A percentile compares a stretch with the other conserved stretches of the same genome.
These are phyloP conservation scores for Zapus hudsonius DNA, from an alignment of 2,113 vertebrate genomes.

Conservation along the genomic window DNA sequence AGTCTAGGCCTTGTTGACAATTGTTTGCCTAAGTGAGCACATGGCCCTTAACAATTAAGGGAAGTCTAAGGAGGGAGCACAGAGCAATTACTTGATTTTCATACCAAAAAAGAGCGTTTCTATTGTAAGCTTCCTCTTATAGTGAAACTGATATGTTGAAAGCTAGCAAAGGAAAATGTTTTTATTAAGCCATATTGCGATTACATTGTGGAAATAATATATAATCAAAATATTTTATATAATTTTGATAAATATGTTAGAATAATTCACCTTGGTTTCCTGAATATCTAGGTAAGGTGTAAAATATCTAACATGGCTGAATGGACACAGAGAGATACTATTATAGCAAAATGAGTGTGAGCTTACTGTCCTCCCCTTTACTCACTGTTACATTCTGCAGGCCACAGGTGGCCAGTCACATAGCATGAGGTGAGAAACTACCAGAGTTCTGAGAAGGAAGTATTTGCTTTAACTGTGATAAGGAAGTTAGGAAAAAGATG, in stretches of 20 bases:
- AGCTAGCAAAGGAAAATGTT: not conserved
- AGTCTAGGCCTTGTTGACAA: conserved; percentile 42
- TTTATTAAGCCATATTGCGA: not conserved
- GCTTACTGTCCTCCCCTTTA: too few species aligned
- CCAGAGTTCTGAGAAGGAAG: too few species aligned
- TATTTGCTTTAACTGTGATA: too few species aligned
- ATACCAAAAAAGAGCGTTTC: conserved; percentile 36
- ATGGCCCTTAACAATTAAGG: conserved; percentile 15
- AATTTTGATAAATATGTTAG: not conserved
- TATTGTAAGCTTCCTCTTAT: not conserved
- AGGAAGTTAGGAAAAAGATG: too few species aligned
- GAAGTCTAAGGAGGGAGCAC: not conserved
- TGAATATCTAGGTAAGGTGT: not conserved
- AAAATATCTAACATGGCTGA: not conserved
- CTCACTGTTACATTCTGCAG: too few species aligned
- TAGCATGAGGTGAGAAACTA: too few species aligned
- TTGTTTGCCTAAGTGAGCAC: conserved; percentile 49
- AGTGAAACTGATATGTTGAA: not conserved
- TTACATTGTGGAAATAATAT: not conserved
- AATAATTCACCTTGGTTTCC: not conserved
- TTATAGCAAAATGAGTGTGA: too few species aligned
- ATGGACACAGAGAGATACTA: too few species aligned
- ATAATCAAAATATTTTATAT: not conserved
- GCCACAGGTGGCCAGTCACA: too few species aligned
- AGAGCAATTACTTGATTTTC: conserved; percentile 45